Base-by-base conservation (phyloP, 2,888 invertebrate genomes). In the Drosophila borealis region DNA sequence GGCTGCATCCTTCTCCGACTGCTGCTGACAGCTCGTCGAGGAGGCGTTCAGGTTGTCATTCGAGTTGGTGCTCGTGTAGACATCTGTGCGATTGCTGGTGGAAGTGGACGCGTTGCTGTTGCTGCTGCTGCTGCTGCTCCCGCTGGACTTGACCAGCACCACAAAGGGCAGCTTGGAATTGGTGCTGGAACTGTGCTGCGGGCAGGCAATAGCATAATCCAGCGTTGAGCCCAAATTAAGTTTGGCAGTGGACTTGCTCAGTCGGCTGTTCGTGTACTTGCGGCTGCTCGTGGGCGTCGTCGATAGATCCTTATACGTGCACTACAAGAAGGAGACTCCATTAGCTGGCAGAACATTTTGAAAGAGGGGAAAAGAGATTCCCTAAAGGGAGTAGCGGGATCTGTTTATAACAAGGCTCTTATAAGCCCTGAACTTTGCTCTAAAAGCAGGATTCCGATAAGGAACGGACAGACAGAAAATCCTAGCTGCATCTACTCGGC, bases 181-280 rank as follows among this genome's bases (percentile, higher is more conserved):
- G 50, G 56, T 48, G 49, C 29, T 71, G 33, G 21, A 44, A 39
- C 49, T 74, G 41, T 70, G 74, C 61, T 84, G 79, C 19, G 67
- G 59, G 41, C 84, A 74, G 54, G 67, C 19, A 19, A 36, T 51
- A 5, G 73, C 33, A 14, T 53, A 45, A 5, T 53, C 74, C 54
- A 92, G 76, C 57, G 90, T 77, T 53, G 89, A 83, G 71, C 91
- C 88, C 73, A 92, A 82, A 83, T 92, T 93, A 37, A 92, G 81
- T 89, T 93, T 93, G 83, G 92, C 92, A 88, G 91, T 91, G 82
- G 93, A 92, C 87, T 92, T 92, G 75, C 90, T 91, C 75, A 92
- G 80, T 70, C 92, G 90, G 63, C 83, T 91, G 57, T 88, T 91
- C 63, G 79, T 89, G 41, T 81, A 89, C 67, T 88, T 90, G 62